Base-by-base conservation (phyloP, 2,888 invertebrate genomes). In the Drosophila neonasuta region DNA sequence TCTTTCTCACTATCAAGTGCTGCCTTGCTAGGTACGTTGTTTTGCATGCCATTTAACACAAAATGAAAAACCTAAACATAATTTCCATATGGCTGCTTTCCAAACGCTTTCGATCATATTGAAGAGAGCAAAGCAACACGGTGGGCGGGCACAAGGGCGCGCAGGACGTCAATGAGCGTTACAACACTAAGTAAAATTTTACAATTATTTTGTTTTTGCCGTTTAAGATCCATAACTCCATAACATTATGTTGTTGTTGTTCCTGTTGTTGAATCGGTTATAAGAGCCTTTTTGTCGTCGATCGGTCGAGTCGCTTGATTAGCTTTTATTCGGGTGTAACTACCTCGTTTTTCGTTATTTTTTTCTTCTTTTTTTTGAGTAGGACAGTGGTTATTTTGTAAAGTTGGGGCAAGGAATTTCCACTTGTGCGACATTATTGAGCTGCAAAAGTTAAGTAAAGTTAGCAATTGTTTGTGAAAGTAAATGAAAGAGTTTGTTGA, bases 361-460 rank as follows among this genome's bases (percentile, higher is more conserved):
- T 82, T 82, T 24, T 5, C 2, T 24, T 24, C 3, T 0, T 36
- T 36, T 11, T 36, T 70, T 84, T 82, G 78, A 83, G 78, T 86
- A 83, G 84, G 76, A 83, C 71, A 70, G 73, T 82, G 66, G 54
- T 70, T 71, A 36, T 36, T 36, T 60, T 77, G 69, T 83, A 76
- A 71, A 78, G 77, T 79, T 68, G 48, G 50, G 78, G 74, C 78
- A 74, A 77, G 68, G 79, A 55, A 60, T 66, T 15, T 74, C 74
- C 78, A 79, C 74, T 76, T 68, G 64, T 71, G 74, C 77, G 81
- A 74, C 88, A 90, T 90, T 91, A 89, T 90, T 90, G 88, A 78
- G 90, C 90, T 90, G 69, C 7, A 20, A 45, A 2, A 32, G 5
- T 15, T 10, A 5, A 17, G 2, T 1, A 24, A n/a, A 17, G 24